phyloP scores from a whole-genome alignment of 2,113 vertebrate genomes.

The Ardeotis arabs region DNA sequence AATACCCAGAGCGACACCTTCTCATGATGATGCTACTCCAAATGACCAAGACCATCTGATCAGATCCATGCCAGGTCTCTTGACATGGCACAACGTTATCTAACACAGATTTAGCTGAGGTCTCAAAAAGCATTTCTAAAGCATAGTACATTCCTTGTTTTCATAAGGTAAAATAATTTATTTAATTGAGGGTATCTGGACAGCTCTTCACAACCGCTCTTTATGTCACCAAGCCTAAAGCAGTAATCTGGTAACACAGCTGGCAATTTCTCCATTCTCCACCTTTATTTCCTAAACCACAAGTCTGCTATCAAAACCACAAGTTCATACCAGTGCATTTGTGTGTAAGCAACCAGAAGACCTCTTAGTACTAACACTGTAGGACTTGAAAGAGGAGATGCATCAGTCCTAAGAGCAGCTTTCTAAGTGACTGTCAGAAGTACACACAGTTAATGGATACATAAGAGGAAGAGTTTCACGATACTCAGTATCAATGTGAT shows the following conservation, averaged over 20 bases:
- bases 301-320: background rate
- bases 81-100: fast-evolving
- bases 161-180: background rate
- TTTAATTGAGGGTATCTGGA: background rate
- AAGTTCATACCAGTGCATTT: background rate
- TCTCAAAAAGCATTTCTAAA: background rate
- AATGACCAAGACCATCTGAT: background rate
- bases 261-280: background rate
- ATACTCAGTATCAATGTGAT: background rate
- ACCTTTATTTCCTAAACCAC: background rate
- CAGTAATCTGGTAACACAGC: background rate
- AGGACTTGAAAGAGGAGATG: background rate
- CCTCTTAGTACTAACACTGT: background rate
- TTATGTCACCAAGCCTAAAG: background rate
- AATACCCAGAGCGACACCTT: background rate
- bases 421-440: background rate
- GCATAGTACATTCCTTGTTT: background rate
- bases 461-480: background rate
- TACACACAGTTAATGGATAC: background rate
- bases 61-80: background rate
- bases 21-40: background rate
- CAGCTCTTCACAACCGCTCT: background rate
- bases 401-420: background rate
- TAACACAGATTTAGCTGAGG: background rate
- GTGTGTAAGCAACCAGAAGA: background rate